These are phyloP conservation scores for Coregonus suidteri DNA, from an alignment of 2,797 vertebrate genomes.

Conservation along the genomic window DNA sequence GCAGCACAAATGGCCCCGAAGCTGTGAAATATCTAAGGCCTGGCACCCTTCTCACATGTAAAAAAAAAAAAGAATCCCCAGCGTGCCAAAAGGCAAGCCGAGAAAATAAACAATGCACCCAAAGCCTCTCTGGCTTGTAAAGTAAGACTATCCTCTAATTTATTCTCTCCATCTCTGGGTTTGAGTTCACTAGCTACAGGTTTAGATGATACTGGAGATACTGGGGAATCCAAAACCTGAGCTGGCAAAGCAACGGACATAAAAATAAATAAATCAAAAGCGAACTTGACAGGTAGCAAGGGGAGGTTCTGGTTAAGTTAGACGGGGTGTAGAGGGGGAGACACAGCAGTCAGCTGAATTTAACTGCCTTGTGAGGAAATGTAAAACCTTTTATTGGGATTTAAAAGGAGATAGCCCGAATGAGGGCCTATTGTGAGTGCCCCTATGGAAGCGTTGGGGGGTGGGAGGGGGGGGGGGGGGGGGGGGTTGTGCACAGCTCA, in stretches of 20 bases:
- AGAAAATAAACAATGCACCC: conserved; percentile 48
- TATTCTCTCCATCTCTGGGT: conserved; percentile 17
- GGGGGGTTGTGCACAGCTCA: conserved; percentile 47
- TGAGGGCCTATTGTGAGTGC: conserved; percentile 57
- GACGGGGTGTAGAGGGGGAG: neutral
- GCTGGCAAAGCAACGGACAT: no score
- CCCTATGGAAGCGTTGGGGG: conserved; percentile 23
- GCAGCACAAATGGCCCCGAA: conserved; percentile 49
- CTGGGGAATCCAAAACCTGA: no score
- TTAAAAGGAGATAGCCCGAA: conserved; percentile 61
- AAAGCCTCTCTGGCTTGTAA: conserved; percentile 26
- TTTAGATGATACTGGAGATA: conserved; percentile 11
- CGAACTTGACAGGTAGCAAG: neutral
- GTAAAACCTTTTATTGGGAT: conserved; percentile 67
- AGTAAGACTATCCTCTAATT: conserved; percentile 25
- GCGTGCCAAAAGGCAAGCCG: conserved; percentile 51
- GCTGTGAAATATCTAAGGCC: conserved; percentile 51
- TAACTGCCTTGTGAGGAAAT: conserved; percentile 70
- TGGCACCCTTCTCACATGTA: conserved; percentile 52
- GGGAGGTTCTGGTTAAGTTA: conserved; percentile 24
- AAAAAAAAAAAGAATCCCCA: conserved; percentile 19
- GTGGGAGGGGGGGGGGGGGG: no score
- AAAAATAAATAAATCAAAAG: neutral
- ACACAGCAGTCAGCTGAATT: conserved; percentile 48
- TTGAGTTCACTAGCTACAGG: conserved; percentile 28